Evolutionary conservation across 2,113 vertebrate genomes (phyloP).

Genomic region (Tachycineta bicolor): DNA sequence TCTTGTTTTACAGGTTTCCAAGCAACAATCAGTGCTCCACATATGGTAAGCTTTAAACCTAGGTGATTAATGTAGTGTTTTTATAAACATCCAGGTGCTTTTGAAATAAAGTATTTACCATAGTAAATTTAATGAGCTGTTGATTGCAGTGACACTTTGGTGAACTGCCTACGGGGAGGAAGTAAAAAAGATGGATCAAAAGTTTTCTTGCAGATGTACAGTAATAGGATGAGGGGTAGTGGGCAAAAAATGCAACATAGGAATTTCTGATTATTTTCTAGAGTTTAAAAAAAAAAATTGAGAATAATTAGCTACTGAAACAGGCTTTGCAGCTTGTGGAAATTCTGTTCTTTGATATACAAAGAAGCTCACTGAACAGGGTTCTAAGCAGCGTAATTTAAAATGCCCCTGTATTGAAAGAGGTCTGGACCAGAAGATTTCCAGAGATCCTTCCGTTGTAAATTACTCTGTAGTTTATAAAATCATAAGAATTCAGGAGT

Average conservation of each 20-base stretch:
- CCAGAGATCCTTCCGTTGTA: not conserved
- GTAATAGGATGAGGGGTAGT: not conserved
- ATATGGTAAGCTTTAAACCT: conserved; percentile 87
- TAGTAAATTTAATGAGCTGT: not conserved
- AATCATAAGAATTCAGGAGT: not conserved
- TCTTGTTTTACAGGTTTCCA: conserved; percentile 89
- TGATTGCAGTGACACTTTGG: not conserved
- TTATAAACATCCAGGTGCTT: not conserved
- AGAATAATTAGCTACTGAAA: not conserved
- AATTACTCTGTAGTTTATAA: not conserved
- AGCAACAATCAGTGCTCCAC: conserved; percentile 98
- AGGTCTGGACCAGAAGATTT: not conserved
- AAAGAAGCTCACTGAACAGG: not conserved
- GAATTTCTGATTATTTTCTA: not conserved
- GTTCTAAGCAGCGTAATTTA: not conserved
- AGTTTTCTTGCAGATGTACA: not conserved
- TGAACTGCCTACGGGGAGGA: not conserved
- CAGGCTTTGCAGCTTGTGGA: not conserved
- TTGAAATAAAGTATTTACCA: not conserved
- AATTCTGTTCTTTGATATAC: not conserved
- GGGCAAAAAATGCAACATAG: not conserved
- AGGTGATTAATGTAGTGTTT: not conserved
- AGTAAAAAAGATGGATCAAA: not conserved
- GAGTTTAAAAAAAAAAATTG: not conserved
- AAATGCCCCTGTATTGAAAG: not conserved